phyloP scores from a whole-genome alignment of 2,888 invertebrate species.

The Malthinus flaveolus region DNA sequence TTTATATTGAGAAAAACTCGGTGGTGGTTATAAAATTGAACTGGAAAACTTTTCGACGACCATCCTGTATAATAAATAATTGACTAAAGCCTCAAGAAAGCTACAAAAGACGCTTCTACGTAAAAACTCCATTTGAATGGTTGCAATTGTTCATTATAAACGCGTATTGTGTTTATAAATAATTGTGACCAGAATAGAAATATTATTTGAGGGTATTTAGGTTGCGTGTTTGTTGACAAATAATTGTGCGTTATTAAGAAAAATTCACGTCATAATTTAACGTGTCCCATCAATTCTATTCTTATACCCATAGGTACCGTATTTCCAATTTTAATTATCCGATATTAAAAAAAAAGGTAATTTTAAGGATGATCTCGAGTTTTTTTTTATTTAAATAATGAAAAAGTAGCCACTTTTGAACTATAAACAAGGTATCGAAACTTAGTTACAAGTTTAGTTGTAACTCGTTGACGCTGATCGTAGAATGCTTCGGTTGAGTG shows the following conservation, averaged over 20 bases:
- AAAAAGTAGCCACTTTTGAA: slow-evolving; percentile 1
- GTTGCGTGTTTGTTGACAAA: slow-evolving; percentile 3
- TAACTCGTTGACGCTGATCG: slow-evolving; percentile 9
- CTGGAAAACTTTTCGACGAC: no score
- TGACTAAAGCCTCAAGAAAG: no score
- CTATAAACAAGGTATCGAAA: slow-evolving; percentile 5
- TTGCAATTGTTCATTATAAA: no score
- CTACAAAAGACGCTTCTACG: no score
- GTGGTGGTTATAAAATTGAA: no score
- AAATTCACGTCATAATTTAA: neutral
- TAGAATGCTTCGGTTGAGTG: slow-evolving; percentile 11
- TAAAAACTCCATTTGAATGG: no score
- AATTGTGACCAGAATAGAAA: no score
- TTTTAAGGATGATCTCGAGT: neutral
- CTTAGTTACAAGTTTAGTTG: slow-evolving; percentile 7
- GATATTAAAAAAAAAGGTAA: neutral
- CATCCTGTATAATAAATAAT: no score
- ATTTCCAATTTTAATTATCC: neutral
- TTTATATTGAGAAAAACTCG: no score
- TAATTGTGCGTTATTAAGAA: neutral
- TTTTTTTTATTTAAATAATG: neutral
- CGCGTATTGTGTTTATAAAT: no score
- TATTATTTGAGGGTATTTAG: neutral
- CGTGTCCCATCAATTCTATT: neutral
- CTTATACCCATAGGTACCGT: neutral